Conservation (phyloP, 2,113 vertebrate genomes). For the Bungarus multicinctus region DNA sequence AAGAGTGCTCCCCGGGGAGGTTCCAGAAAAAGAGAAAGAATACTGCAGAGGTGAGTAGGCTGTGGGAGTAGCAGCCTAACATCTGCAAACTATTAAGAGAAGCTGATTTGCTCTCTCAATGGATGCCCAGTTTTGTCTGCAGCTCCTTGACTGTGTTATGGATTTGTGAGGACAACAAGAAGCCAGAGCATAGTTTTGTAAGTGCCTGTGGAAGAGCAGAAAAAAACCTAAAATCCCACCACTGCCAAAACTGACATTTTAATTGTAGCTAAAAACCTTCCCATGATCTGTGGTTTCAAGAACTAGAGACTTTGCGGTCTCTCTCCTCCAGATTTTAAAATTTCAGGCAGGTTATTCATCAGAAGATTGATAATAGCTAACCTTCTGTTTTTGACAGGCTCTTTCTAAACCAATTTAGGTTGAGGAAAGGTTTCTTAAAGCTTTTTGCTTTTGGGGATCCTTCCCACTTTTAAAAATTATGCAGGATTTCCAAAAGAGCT, state of each 20-base stretch:
- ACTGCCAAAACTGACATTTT: not conserved
- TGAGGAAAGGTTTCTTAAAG: not conserved
- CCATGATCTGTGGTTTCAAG: not conserved
- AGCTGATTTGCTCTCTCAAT: not conserved
- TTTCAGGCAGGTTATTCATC: not conserved
- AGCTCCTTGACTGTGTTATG: not conserved
- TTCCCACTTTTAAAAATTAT: not conserved
- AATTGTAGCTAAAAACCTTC: not conserved
- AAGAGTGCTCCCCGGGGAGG: not conserved
- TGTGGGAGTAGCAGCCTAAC: not conserved
- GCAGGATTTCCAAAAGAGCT: not conserved
- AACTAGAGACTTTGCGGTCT: not conserved
- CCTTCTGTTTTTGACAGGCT: not conserved
- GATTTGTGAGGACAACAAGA: not conserved
- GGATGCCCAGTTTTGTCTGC: not conserved
- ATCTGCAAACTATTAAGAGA: not conserved
- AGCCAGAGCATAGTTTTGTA: not conserved
- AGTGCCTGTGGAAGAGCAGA: not conserved
- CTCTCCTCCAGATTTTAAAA: not conserved
- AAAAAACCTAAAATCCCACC: not conserved
- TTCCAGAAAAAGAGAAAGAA: not conserved
- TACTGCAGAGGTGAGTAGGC: not conserved
- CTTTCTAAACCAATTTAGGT: not conserved
- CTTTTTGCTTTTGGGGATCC: not conserved
- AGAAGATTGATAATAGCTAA: not conserved